Evolutionary conservation across 2,113 vertebrate genomes (phyloP).

Genomic region (Danio rerio): DNA sequence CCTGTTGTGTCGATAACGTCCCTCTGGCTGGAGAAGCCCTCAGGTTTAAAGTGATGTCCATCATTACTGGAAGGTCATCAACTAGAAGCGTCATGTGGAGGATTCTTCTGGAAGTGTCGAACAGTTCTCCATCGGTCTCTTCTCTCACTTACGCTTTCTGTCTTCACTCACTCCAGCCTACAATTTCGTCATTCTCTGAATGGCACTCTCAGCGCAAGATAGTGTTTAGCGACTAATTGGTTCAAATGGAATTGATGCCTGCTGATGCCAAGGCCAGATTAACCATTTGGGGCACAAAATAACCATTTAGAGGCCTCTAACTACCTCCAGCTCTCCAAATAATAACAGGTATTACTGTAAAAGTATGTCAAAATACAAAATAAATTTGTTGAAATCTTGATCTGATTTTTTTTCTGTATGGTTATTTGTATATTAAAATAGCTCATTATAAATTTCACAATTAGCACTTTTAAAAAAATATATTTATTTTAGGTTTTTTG

Average conservation of each 20-base stretch:
- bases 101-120: background rate
- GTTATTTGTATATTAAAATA: background rate
- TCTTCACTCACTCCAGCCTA: constrained; percentile 14
- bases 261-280: constrained; percentile 3
- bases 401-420: background rate
- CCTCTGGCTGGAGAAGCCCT: background rate
- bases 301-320: background rate
- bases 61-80: constrained; percentile 2
- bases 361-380: background rate
- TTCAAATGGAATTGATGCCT: constrained; percentile 25
- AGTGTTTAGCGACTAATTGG: constrained; percentile 31
- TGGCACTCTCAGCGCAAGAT: constrained; percentile 20
- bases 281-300: constrained; percentile 25
- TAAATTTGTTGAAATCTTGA: background rate
- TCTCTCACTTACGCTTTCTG: background rate
- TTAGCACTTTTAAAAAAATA: too few species aligned
- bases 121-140: background rate
- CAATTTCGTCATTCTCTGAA: constrained; percentile 25
- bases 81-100: background rate
- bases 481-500: too few species aligned
- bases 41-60: constrained; percentile 3
- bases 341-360: background rate
- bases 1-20: constrained; percentile 34
- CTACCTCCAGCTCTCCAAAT: background rate
- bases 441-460: background rate